Conservation (phyloP, 2,888 invertebrate species). For the Rhyacophila evoluta region DNA sequence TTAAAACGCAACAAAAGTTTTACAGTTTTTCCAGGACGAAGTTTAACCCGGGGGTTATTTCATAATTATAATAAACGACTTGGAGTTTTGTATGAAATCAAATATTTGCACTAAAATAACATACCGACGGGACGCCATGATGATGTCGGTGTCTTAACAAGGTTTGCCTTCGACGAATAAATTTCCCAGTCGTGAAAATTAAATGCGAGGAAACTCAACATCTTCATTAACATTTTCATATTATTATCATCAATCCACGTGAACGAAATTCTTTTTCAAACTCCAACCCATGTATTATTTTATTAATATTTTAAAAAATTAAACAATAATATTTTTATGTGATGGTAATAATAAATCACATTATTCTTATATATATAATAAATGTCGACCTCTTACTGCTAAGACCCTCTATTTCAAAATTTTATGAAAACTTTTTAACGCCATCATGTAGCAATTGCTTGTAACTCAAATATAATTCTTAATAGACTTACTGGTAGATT, state of each 20-base stretch:
- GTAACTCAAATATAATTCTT: too few species aligned
- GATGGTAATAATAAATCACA: too few species aligned
- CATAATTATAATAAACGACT: slow-evolving; percentile 54
- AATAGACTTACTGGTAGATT: too few species aligned
- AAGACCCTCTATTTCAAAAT: too few species aligned
- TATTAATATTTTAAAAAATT: too few species aligned
- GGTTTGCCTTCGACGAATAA: slow-evolving; percentile 24
- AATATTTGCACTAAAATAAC: slow-evolving; percentile 54
- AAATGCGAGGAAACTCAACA: neutral
- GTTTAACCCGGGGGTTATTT: neutral
- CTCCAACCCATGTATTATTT: too few species aligned
- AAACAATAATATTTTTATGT: too few species aligned
- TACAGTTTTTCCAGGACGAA: neutral
- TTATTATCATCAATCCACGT: neutral
- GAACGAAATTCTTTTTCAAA: too few species aligned
- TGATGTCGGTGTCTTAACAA: slow-evolving; percentile 12
- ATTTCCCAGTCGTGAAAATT: slow-evolving; percentile 6
- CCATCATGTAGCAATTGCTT: too few species aligned
- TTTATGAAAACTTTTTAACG: too few species aligned
- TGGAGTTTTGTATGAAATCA: slow-evolving; percentile 52
- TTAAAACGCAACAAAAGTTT: neutral
- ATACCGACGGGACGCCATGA: slow-evolving; percentile 41
- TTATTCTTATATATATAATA: too few species aligned
- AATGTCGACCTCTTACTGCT: too few species aligned
- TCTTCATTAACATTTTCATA: neutral